Evolutionary conservation across 1,140 invertebrate species (phyloP).

Genomic region (Sitophilus oryzae): DNA sequence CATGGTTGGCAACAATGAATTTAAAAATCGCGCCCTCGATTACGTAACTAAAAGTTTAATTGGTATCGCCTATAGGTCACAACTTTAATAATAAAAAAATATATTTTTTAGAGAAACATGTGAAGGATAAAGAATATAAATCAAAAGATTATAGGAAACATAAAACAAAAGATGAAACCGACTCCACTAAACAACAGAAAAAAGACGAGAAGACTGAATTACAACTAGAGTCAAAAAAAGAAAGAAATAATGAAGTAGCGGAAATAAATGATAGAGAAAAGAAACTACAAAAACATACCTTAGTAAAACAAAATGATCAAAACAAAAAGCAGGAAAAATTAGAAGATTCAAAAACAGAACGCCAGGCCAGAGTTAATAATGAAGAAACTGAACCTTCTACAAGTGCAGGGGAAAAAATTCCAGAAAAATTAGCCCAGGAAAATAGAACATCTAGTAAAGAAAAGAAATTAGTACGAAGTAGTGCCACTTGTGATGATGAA

Average conservation of each 20-base stretch:
- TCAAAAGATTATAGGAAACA: conserved; percentile 5
- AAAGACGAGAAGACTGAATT: conserved; percentile 8
- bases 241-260: conserved; percentile 5
- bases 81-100: too few species aligned
- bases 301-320: not conserved
- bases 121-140: conserved; percentile 15
- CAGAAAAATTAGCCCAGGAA: conserved; percentile 12
- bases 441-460: conserved; percentile 24
- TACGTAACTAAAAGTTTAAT: too few species aligned
- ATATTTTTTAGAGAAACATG: not conserved
- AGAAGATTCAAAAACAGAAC: not conserved
- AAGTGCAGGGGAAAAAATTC: conserved; percentile 7
- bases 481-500: conserved; percentile 27
- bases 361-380: not conserved
- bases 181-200: conserved; percentile 11
- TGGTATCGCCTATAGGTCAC: too few species aligned
- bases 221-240: not conserved
- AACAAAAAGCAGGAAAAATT: conserved; percentile 1
- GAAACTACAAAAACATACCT: not conserved
- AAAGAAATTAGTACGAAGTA: conserved; percentile 22
- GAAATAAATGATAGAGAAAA: not conserved
- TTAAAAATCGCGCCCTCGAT: too few species aligned
- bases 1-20: too few species aligned
- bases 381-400: conserved; percentile 16
- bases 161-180: conserved; percentile 10